Conservation (phyloP, 2,113 vertebrate species). For the Pangasianodon hypophthalmus region DNA sequence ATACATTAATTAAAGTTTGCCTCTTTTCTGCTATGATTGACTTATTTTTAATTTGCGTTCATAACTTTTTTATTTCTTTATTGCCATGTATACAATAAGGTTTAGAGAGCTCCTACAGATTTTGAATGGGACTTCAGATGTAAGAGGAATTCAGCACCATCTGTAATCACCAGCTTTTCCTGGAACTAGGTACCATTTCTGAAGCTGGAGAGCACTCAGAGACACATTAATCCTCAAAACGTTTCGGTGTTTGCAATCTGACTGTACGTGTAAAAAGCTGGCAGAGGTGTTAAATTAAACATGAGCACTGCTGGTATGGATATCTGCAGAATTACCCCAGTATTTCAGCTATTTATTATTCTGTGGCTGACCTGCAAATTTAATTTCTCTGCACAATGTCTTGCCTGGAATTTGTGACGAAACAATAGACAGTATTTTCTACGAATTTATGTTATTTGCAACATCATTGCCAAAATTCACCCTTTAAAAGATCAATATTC, state of each 20-base stretch:
- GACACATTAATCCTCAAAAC: constrained; percentile 48
- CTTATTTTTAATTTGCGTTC: background rate
- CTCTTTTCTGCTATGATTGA: background rate
- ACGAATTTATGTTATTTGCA: constrained; percentile 18
- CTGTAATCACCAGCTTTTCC: constrained; percentile 48
- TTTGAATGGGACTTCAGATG: constrained; percentile 41
- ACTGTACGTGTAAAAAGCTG: constrained; percentile 43
- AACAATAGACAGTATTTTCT: constrained; percentile 48
- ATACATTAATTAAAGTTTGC: background rate
- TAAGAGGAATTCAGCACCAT: constrained; percentile 44
- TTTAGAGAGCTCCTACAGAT: constrained; percentile 32
- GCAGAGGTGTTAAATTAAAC: constrained; percentile 53
- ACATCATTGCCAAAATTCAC: background rate
- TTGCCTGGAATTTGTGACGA: constrained; percentile 1
- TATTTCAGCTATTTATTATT: constrained; percentile 40
- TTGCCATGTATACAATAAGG: constrained; percentile 1
- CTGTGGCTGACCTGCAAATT: constrained; percentile 4
- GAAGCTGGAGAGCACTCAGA: constrained; percentile 42
- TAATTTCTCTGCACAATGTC: constrained; percentile 6
- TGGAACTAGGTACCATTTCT: constrained; percentile 37
- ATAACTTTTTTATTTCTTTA: background rate
- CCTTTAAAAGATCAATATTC: background rate
- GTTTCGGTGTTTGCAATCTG: constrained; percentile 32
- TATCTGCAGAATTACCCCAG: constrained; percentile 43
- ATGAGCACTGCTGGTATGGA: constrained; percentile 45